Base-by-base conservation (phyloP, 2,113 vertebrate genomes). In the Cyanoramphus novaezelandiae region DNA sequence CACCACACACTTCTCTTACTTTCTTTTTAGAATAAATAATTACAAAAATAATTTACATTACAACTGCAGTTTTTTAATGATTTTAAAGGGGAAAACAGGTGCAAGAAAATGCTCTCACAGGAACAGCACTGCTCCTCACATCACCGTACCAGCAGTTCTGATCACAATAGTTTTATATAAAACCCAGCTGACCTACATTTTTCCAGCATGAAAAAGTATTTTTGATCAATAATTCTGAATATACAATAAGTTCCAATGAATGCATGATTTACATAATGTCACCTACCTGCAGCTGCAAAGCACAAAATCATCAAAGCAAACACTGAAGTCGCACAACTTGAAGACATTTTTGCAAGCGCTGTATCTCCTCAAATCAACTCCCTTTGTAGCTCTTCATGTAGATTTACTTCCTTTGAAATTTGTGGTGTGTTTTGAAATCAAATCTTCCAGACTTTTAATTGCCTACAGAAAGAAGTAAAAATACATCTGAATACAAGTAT, bases 201-300 rank as follows among this genome's bases (percentile, higher is more conserved):
- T 76, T 88, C 41, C 53, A 88, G 39, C 31, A 84, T 19, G 18
- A 94, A 57, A 77, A 92, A 74, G 79, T 37, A 77, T 4, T 88
- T 69, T 89, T 71, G 33, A 90, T 88, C 82, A 92, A 65, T 55
- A 86, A 82, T 86, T 83, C 77, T 43, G 72, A 95, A 90, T 53
- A 59, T 25, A 80, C 44, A 86, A 67, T 12, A 52, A 94, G 39
- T 33, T 47, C 88, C 60, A 90, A 28, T 21, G 53, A 90, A 46
- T 4, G 29, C 17, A 13, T 19, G 21, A 84, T 92, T 94, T 90
- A 71, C 57, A 78, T 83, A 84, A 94, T 33, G 52, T 3, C 62
- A 95, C 96, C 82, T 94, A 98, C 98, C 98, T 95, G 97, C 96
- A 65, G 97, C 87, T 53, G 96, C 96, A 95, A 98, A 82, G 83